Evolutionary conservation across 1,140 invertebrate genomes (phyloP), one percentile per base, ranked within the genome.

Genomic region (Elymnias hypermnestra): DNA sequence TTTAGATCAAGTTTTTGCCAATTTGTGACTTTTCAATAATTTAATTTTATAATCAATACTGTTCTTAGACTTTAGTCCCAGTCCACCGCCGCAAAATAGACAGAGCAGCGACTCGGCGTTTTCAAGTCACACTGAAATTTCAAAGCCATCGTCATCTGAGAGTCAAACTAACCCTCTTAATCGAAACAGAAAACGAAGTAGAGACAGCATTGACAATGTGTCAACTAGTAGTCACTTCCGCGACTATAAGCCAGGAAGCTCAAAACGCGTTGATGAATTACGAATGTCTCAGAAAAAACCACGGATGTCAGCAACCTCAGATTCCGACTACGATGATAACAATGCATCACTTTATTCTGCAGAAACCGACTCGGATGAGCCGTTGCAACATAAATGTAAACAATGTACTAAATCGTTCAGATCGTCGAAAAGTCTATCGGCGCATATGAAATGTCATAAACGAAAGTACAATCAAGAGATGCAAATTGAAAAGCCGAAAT

Each of bases 81-180:
- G 68, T 22, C 67, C 68, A 3, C 72, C 72, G 18, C 66, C 62
- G 6, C 26, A 61, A 2, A 79, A 63, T 37, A 66, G 82, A 36
- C 77, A 83, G 48, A 87, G 78, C 58, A 84, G 79, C 26, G 83
- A 87, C 44, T 87, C 84, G 0, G 83, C 77, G 0, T 81, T 84
- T 40, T 87, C 83, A 5, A 72, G 61, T 21, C 68, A 76, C 10
- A 83, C 83, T 0, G 82, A 87, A 44, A 45, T 59, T n/a, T 84
- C 76, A 1, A 73, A 82, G 45, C 63, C 69, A 0, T 58, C 60
- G 0, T 63, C 71, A 4, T 36, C 64, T 3, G 62, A 66, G 41
- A 62, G 44, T 14, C 57, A 62, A 43, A 31, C 54, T 1, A 63
- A 57, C 8, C 54, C 63, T 0, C 33, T 38, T 5, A 56, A 26